Evolutionary conservation across 1,140 invertebrate genomes (phyloP).

Genomic region (Anoplophora glabripennis): DNA sequence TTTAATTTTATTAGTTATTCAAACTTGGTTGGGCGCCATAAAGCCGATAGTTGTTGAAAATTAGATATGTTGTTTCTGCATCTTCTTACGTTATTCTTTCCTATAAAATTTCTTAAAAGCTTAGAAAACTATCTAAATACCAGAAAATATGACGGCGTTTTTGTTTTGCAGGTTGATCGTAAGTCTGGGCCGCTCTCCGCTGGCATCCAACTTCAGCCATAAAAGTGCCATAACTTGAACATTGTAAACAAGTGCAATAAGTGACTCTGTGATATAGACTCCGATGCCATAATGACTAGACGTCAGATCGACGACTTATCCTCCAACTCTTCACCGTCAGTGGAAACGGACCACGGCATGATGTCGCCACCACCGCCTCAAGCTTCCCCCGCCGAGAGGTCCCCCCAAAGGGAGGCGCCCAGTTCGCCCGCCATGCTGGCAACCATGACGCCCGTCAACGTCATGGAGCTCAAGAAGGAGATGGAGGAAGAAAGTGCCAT

Average conservation of each 20-base stretch:
- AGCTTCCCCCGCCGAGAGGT: conserved; percentile 42
- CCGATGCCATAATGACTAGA: conserved; percentile 41
- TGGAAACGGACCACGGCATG: conserved; percentile 39
- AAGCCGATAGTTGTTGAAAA: too few species aligned
- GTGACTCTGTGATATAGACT: conserved; percentile 46
- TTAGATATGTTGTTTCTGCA: too few species aligned
- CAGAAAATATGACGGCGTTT: too few species aligned
- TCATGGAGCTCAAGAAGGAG: conserved; percentile 61
- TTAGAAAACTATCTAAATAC: too few species aligned
- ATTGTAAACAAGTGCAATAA: conserved; percentile 45
- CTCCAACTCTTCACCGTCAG: conserved; percentile 35
- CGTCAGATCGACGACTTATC: conserved; percentile 39
- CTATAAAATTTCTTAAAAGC: too few species aligned
- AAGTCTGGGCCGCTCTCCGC: too few species aligned
- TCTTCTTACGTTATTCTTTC: too few species aligned
- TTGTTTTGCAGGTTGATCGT: too few species aligned
- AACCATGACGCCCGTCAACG: conserved; percentile 72
- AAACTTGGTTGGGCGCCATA: too few species aligned
- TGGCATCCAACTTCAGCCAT: conserved; percentile 29
- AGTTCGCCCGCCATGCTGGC: conserved; percentile 68
- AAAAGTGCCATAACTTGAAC: conserved; percentile 44
- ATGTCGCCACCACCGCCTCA: conserved; percentile 48
- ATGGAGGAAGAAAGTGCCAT: conserved; percentile 53
- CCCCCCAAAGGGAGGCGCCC: conserved; percentile 47
- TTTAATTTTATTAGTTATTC: too few species aligned